phyloP scores from a whole-genome alignment of 1,140 invertebrate species.

The Apis cerana region DNA sequence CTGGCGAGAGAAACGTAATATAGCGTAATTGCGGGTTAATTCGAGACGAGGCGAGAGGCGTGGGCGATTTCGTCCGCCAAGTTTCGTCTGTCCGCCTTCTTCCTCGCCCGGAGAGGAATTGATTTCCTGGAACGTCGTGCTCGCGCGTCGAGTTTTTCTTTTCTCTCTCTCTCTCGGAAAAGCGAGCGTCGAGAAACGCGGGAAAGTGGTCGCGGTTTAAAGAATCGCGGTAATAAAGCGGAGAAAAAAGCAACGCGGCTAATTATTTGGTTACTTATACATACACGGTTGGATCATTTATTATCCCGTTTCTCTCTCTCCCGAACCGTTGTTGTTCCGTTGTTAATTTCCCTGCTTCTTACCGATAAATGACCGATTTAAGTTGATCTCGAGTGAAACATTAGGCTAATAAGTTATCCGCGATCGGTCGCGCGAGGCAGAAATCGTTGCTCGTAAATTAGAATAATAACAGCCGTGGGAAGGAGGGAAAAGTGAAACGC shows the following conservation, averaged over 20 bases:
- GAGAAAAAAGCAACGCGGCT: conserved; percentile 8
- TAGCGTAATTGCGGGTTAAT: conserved; percentile 77
- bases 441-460: conserved; percentile 3
- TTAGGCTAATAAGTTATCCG: conserved; percentile 40
- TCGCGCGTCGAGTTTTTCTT: too few relatives aligned
- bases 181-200: not conserved
- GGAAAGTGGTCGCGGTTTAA: not conserved
- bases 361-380: conserved; percentile 38
- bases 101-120: not conserved
- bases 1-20: conserved; percentile 69
- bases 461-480: not conserved
- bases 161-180: not conserved
- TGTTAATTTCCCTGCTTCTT: conserved; percentile 17
- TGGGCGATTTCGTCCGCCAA: conserved; percentile 72
- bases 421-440: conserved; percentile 1
- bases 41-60: conserved; percentile 73
- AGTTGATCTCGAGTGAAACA: conserved; percentile 25
- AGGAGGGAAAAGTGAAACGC: not conserved
- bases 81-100: not conserved
- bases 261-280: conserved; percentile 8
- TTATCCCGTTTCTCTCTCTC: conserved; percentile 14
- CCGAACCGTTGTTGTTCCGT: not conserved
- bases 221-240: conserved; percentile 10
- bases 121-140: too few relatives aligned
- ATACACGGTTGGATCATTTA: conserved; percentile 23